phyloP scores from a whole-genome alignment of 2,113 vertebrate genomes.

The Holacanthus passer region DNA sequence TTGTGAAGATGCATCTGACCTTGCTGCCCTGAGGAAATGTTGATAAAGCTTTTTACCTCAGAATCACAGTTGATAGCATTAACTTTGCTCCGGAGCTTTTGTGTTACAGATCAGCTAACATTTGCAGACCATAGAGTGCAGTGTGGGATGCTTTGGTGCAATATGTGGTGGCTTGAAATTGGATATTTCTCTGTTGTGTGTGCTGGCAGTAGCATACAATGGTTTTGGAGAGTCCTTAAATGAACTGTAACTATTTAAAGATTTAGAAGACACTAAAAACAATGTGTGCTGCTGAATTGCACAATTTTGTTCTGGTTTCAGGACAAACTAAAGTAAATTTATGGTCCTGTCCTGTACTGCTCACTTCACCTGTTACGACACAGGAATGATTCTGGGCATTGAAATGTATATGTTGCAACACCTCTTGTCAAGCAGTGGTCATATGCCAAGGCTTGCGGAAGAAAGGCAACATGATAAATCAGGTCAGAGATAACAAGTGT shows the following conservation, averaged over 20 bases:
- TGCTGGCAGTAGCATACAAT: conserved; percentile 13
- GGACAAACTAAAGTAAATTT: conserved; percentile 23
- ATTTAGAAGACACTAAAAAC: conserved; percentile 25
- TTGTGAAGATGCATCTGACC: conserved; percentile 75
- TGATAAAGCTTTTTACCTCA: conserved; percentile 70
- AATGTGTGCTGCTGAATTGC: conserved; percentile 15
- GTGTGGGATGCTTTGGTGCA: conserved; percentile 31
- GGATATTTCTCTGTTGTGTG: conserved; percentile 42
- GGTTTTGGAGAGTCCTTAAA: conserved; percentile 30
- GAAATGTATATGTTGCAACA: conserved; percentile 33
- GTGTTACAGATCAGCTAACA: conserved; percentile 40
- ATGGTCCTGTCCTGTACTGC: conserved; percentile 17
- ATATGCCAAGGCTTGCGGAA: conserved; percentile 44
- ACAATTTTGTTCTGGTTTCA: conserved; percentile 16
- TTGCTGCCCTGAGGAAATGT: conserved; percentile 73
- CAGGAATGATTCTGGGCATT: conserved; percentile 22
- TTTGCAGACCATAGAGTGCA: conserved; percentile 22
- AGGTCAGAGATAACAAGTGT: conserved; percentile 55
- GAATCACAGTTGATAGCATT: conserved; percentile 67
- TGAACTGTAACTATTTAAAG: conserved; percentile 26
- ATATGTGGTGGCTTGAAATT: conserved; percentile 47
- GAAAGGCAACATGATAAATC: conserved; percentile 37
- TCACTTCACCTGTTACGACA: conserved; percentile 12
- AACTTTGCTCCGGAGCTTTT: conserved; percentile 51
- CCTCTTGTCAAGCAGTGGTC: no score